Conservation (phyloP, 2,797 vertebrate species). For the Capromys pilorides region DNA sequence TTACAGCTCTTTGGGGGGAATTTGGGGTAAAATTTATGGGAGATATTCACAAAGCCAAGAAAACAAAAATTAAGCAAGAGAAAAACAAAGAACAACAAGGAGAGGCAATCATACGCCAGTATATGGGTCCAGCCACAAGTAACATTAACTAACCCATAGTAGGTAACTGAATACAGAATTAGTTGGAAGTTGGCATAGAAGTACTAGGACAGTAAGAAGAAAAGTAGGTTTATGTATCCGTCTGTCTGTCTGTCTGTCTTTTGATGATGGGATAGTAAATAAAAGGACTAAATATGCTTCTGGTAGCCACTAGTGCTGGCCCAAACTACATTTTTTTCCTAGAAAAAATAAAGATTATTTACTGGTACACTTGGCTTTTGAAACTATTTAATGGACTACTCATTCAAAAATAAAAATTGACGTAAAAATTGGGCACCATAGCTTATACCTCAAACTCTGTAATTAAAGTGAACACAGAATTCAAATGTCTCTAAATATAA, state of each 20-base stretch:
- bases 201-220: not conserved
- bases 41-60: slow-evolving; percentile 41
- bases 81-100: slow-evolving; percentile 6
- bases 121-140: not conserved
- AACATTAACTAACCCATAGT: not conserved
- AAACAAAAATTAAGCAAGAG: slow-evolving; percentile 54
- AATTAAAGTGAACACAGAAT: not conserved
- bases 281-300: not conserved
- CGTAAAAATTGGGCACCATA: not conserved
- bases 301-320: not conserved
- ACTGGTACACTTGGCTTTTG: slow-evolving; percentile 9
- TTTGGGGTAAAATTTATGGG: not conserved
- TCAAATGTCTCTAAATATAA: slow-evolving; percentile 25
- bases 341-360: not conserved
- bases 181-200: slow-evolving; percentile 18
- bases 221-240: not conserved
- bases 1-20: slow-evolving; percentile 9
- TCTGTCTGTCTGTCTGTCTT: not conserved
- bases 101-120: not conserved
- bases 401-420: not conserved
- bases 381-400: slow-evolving; percentile 23
- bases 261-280: not conserved
- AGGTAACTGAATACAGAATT: not conserved
- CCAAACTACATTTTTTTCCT: not conserved
- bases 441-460: slow-evolving; percentile 23